Conservation (phyloP, 2,113 vertebrate species). For the Pavo muticus region DNA sequence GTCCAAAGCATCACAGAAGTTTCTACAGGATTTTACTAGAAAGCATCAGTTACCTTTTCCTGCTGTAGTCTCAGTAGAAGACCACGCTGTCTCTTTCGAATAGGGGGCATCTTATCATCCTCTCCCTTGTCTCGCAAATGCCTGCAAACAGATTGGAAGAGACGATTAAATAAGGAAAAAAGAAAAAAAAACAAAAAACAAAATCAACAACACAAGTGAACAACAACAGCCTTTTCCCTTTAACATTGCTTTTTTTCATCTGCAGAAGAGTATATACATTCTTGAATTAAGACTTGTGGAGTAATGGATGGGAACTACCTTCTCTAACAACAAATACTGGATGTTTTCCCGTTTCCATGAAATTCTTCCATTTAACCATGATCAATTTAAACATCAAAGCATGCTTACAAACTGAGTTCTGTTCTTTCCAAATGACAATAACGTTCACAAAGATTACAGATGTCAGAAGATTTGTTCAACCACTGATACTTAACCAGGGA, state of each 20-base stretch:
- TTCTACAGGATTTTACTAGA: not conserved
- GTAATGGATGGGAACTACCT: not conserved
- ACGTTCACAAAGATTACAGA: not conserved
- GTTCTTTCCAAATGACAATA: not conserved
- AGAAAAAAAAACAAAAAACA: not conserved
- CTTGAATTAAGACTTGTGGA: not conserved
- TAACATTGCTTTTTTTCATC: not conserved
- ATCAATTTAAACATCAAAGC: not conserved
- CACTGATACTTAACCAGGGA: not conserved
- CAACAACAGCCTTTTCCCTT: not conserved
- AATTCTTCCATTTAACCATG: not conserved
- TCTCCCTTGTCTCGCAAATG: slow-evolving; percentile 96
- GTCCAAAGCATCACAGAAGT: not conserved
- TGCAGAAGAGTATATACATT: not conserved
- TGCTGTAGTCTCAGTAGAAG: slow-evolving; percentile 93
- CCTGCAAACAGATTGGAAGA: slow-evolving; percentile 61
- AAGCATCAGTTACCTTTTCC: slow-evolving; percentile 88
- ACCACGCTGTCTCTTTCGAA: slow-evolving; percentile 93
- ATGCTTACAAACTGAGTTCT: not conserved
- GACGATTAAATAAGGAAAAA: not conserved
- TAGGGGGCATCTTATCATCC: slow-evolving; percentile 98
- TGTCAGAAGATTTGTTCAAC: not conserved
- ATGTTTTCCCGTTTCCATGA: not conserved
- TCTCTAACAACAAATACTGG: not conserved
- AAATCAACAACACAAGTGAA: not conserved